These are phyloP conservation scores for Pandemis cinnamomeana DNA, from an alignment of 2,888 invertebrate species.

Conservation along the genomic window DNA sequence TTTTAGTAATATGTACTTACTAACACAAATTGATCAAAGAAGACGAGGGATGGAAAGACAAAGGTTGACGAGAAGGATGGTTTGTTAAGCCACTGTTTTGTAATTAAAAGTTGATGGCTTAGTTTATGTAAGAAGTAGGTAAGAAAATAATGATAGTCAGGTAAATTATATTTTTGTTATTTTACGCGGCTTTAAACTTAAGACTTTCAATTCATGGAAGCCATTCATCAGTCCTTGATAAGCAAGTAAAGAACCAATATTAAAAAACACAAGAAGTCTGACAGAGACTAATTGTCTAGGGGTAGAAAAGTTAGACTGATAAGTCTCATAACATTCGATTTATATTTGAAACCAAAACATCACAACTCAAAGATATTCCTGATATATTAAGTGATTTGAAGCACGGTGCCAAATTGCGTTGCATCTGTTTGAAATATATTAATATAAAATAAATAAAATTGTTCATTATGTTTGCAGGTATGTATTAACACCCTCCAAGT, in stretches of 20 bases:
- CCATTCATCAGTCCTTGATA: background rate
- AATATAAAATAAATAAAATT: background rate
- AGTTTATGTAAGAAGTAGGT: too few species aligned
- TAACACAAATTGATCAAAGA: slow-evolving; percentile 3
- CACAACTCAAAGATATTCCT: background rate
- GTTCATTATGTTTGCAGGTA: background rate
- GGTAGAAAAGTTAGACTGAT: background rate
- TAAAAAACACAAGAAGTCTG: background rate
- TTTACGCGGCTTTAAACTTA: background rate
- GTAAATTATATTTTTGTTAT: background rate
- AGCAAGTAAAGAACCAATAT: background rate
- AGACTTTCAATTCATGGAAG: background rate
- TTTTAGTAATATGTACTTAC: background rate
- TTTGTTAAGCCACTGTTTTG: background rate
- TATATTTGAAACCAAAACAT: background rate
- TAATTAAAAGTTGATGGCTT: background rate
- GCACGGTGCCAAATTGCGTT: background rate
- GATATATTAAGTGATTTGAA: background rate
- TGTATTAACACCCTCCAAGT: background rate
- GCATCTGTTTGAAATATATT: background rate
- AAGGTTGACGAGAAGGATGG: background rate
- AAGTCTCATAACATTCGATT: background rate
- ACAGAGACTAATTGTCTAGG: background rate
- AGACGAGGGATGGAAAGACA: background rate
- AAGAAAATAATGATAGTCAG: background rate